These are phyloP conservation scores for Taurulus bubalis DNA, from an alignment of 2,113 vertebrate genomes.

Conservation along the genomic window DNA sequence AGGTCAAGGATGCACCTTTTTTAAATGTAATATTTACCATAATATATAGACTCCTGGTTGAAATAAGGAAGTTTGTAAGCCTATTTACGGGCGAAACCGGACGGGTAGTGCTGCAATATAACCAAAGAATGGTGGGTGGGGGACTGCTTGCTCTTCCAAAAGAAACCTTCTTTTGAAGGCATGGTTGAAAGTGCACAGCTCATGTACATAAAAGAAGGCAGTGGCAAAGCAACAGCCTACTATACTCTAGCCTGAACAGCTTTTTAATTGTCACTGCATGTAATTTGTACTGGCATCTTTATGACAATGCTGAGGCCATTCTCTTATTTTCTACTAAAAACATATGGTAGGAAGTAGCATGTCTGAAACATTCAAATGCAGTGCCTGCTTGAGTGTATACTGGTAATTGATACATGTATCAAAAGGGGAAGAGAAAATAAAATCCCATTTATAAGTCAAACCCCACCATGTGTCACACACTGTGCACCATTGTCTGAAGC, in stretches of 20 bases:
- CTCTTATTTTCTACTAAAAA: too few relatives aligned
- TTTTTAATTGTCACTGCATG: too few relatives aligned
- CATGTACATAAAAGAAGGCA: slow-evolving; percentile 63
- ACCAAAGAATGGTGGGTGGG: slow-evolving; percentile 4
- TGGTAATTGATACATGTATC: background rate
- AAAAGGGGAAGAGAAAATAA: background rate
- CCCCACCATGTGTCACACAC: background rate
- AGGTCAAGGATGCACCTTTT: background rate
- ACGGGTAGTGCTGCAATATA: background rate
- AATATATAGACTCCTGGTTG: background rate
- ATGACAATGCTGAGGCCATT: too few relatives aligned
- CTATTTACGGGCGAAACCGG: slow-evolving; percentile 22
- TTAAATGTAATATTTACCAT: background rate
- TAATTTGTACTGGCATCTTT: too few relatives aligned
- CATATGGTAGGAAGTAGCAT: too few relatives aligned
- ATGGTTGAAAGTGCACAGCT: slow-evolving; percentile 30
- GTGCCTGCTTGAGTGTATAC: too few relatives aligned
- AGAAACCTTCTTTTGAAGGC: background rate
- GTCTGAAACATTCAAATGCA: too few relatives aligned
- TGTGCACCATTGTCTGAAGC: slow-evolving; percentile 20
- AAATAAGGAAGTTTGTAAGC: slow-evolving; percentile 28
- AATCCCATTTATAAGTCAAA: background rate
- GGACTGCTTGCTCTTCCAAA: slow-evolving; percentile 34
- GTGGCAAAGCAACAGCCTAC: background rate
- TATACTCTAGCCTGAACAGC: too few relatives aligned